Evolutionary conservation across 2,888 invertebrate genomes (phyloP).

Genomic region (Steinernema scapterisci): DNA sequence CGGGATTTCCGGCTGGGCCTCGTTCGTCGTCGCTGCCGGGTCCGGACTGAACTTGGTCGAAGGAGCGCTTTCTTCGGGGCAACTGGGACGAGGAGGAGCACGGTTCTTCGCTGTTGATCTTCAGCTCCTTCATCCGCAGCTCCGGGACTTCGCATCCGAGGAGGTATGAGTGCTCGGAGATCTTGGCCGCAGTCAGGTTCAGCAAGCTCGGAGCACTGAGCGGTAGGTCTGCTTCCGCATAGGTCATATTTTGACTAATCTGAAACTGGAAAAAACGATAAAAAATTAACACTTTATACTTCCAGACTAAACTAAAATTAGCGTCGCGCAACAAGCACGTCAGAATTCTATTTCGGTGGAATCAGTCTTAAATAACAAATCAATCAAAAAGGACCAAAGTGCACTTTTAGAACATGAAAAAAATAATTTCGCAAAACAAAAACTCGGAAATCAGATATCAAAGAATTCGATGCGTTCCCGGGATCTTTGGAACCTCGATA

Average conservation of each 20-base stretch:
- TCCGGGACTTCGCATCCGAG: constrained; percentile 13
- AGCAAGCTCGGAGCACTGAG: constrained; percentile 49
- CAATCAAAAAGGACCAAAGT: background rate
- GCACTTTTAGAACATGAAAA: too few species aligned
- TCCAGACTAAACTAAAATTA: background rate
- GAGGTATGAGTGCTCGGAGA: constrained; percentile 34
- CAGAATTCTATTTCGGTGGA: background rate
- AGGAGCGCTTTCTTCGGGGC: background rate
- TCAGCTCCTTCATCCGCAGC: constrained; percentile 11
- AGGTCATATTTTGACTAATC: constrained; percentile 1
- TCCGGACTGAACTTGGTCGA: background rate
- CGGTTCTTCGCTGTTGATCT: constrained; percentile 14
- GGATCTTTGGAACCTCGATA: background rate
- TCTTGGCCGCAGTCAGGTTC: constrained; percentile 41
- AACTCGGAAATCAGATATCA: background rate
- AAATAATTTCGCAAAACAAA: too few species aligned
- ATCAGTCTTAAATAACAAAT: background rate
- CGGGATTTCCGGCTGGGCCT: background rate
- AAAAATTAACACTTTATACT: background rate
- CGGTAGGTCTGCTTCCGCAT: constrained; percentile 41
- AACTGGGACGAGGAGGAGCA: background rate
- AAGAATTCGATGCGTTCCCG: too few species aligned
- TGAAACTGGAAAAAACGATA: background rate
- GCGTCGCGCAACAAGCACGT: background rate
- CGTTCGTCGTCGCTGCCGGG: constrained; percentile 27